A percentile compares a stretch with the other conserved stretches of the same genome.
Conservation (phyloP, 2,888 invertebrate species). For the Cataglyphis cursor region DNA sequence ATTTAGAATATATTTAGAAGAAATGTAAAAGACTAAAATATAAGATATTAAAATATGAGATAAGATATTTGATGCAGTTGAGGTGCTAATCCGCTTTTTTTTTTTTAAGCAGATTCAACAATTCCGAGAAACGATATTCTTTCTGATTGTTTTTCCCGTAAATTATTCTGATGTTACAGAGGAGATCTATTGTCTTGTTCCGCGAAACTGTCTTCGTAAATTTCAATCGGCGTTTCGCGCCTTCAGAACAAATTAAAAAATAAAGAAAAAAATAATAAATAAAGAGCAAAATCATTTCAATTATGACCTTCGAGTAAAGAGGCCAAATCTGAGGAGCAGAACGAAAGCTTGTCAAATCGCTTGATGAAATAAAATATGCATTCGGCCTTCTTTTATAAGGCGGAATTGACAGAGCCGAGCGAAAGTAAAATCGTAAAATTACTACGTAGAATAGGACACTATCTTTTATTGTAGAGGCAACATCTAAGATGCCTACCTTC, state of each 20-base stretch:
- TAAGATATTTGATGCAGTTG: background rate
- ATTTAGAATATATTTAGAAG: background rate
- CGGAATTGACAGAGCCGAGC: background rate
- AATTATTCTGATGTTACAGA: background rate
- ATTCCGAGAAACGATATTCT: background rate
- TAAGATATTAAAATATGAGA: background rate
- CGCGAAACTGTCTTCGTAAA: background rate
- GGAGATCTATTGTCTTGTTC: background rate
- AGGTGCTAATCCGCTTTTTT: background rate
- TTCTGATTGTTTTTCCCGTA: background rate
- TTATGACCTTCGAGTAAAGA: background rate
- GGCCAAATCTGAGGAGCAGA: background rate
- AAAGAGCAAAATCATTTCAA: background rate
- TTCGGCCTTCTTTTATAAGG: slow-evolving; percentile 13
- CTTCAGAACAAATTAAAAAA: background rate
- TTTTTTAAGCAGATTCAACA: background rate
- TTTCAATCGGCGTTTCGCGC: background rate
- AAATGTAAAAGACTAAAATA: background rate
- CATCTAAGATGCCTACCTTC: background rate
- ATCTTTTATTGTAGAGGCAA: slow-evolving; percentile 1
- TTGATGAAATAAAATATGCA: background rate
- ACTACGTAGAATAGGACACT: background rate
- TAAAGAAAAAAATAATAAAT: background rate
- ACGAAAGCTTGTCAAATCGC: background rate
- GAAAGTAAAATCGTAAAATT: slow-evolving; percentile 15